Conservation (phyloP, 30 jellyfish, hydroid and myxozoan genomes). For the Aurelia sp. region DNA sequence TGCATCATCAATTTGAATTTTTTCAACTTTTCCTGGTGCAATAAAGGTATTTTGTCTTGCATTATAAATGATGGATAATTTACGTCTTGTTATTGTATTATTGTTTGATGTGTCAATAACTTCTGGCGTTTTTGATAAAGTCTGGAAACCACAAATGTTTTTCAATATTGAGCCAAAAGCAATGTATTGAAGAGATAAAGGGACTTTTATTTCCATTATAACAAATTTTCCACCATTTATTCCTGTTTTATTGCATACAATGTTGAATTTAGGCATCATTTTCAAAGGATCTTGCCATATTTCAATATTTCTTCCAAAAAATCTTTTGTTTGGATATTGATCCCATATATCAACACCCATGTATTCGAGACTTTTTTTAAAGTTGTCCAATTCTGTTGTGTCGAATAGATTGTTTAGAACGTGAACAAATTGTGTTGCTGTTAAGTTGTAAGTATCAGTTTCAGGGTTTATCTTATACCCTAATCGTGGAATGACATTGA, state of each 20-base stretch:
- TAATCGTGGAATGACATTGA: not conserved
- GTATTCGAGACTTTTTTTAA: not conserved
- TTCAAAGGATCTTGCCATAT: too few relatives aligned
- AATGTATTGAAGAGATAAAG: not conserved
- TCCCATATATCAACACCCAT: too few relatives aligned
- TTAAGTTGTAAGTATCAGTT: not conserved
- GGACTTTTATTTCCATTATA: not conserved
- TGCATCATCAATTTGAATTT: not conserved
- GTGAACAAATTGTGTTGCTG: not conserved
- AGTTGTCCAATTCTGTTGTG: not conserved
- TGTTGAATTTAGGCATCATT: not conserved
- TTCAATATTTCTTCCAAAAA: too few relatives aligned
- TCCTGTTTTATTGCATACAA: not conserved
- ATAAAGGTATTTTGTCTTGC: not conserved
- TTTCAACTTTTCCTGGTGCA: not conserved
- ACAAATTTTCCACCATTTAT: not conserved
- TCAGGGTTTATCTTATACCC: too few relatives aligned
- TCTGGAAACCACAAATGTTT: not conserved
- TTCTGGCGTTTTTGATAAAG: not conserved
- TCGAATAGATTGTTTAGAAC: not conserved
- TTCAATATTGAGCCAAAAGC: not conserved
- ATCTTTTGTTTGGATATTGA: too few relatives aligned
- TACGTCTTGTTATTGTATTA: not conserved
- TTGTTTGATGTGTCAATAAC: too few relatives aligned
- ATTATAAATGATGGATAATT: not conserved